A percentile compares a stretch with the other conserved stretches of the same genome.
These are phyloP conservation scores for Enchytraeus crypticus DNA, from an alignment of 2,888 invertebrate species.

Conservation along the genomic window DNA sequence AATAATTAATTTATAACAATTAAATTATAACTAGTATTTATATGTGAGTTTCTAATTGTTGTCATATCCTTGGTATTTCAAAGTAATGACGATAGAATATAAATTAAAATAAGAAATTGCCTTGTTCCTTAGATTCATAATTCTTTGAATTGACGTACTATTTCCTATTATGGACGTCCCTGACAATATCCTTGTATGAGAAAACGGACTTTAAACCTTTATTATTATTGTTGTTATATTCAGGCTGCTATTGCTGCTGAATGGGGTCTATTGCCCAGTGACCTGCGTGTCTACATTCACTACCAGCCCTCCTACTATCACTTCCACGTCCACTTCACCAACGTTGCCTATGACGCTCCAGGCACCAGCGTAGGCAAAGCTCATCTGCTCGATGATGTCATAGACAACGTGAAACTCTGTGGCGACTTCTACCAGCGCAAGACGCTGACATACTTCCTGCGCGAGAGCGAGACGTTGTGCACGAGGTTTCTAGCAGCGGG, in stretches of 20 bases:
- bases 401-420: conserved; percentile 75
- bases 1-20: too few relatives aligned
- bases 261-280: conserved; percentile 59
- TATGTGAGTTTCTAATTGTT: too few relatives aligned
- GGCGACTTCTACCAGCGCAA: conserved; percentile 74
- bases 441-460: conserved; percentile 52
- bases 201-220: too few relatives aligned
- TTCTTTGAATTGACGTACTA: too few relatives aligned
- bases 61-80: too few relatives aligned
- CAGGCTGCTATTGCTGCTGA: conserved; percentile 67
- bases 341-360: conserved; percentile 51
- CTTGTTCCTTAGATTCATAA: too few relatives aligned
- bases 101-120: too few relatives aligned
- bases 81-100: too few relatives aligned
- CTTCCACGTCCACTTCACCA: conserved; percentile 83
- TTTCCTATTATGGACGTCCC: too few relatives aligned
- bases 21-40: too few relatives aligned
- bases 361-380: conserved; percentile 76
- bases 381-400: conserved; percentile 77
- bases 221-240: conserved; percentile 22
- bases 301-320: conserved; percentile 97
- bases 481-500: too few relatives aligned
- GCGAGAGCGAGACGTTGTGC: not conserved
- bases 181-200: too few relatives aligned
- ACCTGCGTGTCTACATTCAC: conserved; percentile 77